Conservation (phyloP, 64 coral and sea anemone genomes). For the Dendrophyllia cribrosa region DNA sequence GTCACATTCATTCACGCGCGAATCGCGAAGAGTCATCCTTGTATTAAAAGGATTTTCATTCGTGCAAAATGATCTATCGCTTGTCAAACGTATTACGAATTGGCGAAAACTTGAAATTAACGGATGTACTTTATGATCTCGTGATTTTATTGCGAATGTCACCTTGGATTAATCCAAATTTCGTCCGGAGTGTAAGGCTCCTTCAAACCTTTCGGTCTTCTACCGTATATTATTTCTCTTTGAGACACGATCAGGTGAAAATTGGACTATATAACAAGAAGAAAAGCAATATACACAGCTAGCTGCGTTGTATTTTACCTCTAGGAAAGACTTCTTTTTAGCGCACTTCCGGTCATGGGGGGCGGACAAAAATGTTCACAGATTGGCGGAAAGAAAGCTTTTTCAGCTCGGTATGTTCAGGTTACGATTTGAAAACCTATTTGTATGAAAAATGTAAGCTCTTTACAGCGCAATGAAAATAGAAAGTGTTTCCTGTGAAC, state of each 20-base stretch:
- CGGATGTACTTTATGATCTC: neutral
- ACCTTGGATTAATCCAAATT: neutral
- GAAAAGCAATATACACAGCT: neutral
- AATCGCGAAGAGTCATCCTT: neutral
- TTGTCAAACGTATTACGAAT: neutral
- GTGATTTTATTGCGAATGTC: constrained; percentile 19
- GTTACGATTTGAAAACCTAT: neutral
- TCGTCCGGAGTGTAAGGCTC: neutral
- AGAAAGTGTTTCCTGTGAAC: neutral
- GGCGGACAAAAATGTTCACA: no score
- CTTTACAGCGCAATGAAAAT: neutral
- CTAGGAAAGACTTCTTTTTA: neutral
- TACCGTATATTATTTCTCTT: neutral
- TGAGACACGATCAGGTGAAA: neutral
- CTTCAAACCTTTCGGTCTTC: neutral
- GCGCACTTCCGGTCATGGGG: constrained; percentile 26
- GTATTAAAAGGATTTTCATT: neutral
- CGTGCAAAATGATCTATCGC: neutral
- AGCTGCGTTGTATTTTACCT: constrained; percentile 3
- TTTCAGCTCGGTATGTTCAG: neutral
- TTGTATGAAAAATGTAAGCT: no score
- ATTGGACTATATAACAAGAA: constrained; percentile 1
- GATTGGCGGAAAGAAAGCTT: neutral
- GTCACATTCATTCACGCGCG: neutral
- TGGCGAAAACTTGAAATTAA: neutral